phyloP scores from a whole-genome alignment of 2,797 vertebrate genomes.

The Stomatorhinus walkeri region DNA sequence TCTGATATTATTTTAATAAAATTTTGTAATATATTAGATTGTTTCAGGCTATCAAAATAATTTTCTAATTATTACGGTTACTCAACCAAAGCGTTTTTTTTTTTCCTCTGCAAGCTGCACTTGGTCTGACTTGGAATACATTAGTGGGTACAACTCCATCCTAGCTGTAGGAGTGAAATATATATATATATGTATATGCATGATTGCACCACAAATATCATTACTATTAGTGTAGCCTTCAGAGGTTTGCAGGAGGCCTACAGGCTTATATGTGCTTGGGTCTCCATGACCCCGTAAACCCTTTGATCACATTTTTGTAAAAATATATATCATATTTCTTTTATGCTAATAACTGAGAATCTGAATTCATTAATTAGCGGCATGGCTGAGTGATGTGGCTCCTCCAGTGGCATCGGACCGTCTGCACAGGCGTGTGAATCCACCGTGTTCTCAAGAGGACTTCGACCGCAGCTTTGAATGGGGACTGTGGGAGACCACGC shows the following conservation, averaged over 20 bases:
- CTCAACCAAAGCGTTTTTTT: slow-evolving; percentile 85
- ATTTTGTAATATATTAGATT: slow-evolving; percentile 99
- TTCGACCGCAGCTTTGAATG: slow-evolving; percentile 21
- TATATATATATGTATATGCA: slow-evolving; percentile 62
- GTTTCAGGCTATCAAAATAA: slow-evolving; percentile 98
- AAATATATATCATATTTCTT: slow-evolving; percentile 44
- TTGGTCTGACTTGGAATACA: slow-evolving; percentile 92
- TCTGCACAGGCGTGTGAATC: slow-evolving; percentile 36
- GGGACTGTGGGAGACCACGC: background rate
- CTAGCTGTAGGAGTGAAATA: slow-evolving; percentile 64
- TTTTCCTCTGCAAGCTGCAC: slow-evolving; percentile 70
- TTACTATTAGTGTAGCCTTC: slow-evolving; percentile 62
- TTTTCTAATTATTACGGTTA: slow-evolving; percentile 98
- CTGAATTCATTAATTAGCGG: slow-evolving; percentile 52
- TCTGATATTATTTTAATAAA: slow-evolving; percentile 99
- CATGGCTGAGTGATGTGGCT: slow-evolving; percentile 43
- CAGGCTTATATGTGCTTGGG: slow-evolving; percentile 52
- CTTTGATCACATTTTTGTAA: slow-evolving; percentile 47
- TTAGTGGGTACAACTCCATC: slow-evolving; percentile 88
- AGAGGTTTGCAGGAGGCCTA: slow-evolving; percentile 50
- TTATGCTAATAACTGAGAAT: slow-evolving; percentile 39
- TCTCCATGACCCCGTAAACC: slow-evolving; percentile 57
- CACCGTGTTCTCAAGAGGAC: slow-evolving; percentile 35
- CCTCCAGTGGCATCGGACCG: slow-evolving; percentile 45
- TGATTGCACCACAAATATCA: slow-evolving; percentile 78